Evolutionary conservation across 2,113 vertebrate species (phyloP).

Genomic region (Willisornis vidua): DNA sequence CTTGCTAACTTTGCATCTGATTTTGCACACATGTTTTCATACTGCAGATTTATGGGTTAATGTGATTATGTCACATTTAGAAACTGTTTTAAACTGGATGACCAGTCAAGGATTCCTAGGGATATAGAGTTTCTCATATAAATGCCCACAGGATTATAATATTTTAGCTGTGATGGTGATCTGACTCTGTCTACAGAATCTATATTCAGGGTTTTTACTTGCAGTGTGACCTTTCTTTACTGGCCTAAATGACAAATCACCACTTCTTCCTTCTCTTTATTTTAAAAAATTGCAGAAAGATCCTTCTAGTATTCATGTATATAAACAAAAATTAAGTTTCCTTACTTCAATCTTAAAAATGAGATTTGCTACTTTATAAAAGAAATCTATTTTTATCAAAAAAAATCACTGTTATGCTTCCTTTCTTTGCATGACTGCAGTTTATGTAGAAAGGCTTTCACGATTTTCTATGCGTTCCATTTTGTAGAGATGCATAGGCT

Average conservation of each 20-base stretch:
- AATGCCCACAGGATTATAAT: neutral
- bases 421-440: neutral
- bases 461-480: neutral
- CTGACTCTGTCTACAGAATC: neutral
- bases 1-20: neutral
- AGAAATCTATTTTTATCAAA: neutral
- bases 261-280: neutral
- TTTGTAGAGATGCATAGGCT: neutral
- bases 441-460: neutral
- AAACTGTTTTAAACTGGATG: neutral
- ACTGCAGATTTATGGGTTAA: neutral
- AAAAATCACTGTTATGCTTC: neutral
- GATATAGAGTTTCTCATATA: neutral
- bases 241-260: neutral
- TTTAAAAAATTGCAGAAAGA: neutral
- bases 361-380: neutral
- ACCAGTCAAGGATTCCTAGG: neutral
- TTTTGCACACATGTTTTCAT: neutral
- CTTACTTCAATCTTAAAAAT: neutral
- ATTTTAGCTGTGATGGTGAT: neutral
- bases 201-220: neutral
- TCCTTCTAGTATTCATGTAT: neutral
- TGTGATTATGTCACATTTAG: neutral
- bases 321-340: neutral
- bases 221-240: neutral